These are phyloP conservation scores for Oligia latruncula DNA, from an alignment of 2,888 invertebrate genomes.

Conservation along the genomic window DNA sequence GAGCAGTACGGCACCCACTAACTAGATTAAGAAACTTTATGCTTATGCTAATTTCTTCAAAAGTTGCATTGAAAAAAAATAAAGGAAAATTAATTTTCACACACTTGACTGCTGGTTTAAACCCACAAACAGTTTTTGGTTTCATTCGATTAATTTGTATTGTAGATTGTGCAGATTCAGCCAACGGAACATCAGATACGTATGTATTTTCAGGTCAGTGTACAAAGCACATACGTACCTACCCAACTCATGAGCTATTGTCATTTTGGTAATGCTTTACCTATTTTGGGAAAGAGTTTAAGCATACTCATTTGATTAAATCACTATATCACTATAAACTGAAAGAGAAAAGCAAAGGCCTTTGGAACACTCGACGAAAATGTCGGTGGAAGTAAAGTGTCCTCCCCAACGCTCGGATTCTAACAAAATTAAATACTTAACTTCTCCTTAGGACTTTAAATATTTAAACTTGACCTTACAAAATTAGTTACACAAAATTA, in stretches of 20 bases:
- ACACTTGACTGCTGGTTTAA: neutral
- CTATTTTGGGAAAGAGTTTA: neutral
- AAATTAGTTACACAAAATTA: neutral
- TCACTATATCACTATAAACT: neutral
- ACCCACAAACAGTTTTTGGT: neutral
- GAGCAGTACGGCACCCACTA: no score
- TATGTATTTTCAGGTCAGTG: no score
- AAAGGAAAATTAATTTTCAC: neutral
- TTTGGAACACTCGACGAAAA: neutral
- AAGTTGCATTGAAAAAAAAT: neutral
- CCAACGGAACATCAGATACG: neutral
- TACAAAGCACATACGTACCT: no score
- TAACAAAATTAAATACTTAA: neutral
- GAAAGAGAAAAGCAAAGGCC: neutral
- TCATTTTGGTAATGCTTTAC: neutral
- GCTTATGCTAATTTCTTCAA: neutral
- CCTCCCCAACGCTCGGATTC: neutral
- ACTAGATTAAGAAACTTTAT: no score
- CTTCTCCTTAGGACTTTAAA: neutral
- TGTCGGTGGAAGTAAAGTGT: neutral
- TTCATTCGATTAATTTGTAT: neutral
- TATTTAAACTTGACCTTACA: slow-evolving; percentile 1
- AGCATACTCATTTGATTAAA: neutral
- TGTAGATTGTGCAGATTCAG: neutral
- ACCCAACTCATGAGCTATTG: neutral